Evolutionary conservation across 2,797 vertebrate species (phyloP).

Genomic region (Pogoniulus pusillus): DNA sequence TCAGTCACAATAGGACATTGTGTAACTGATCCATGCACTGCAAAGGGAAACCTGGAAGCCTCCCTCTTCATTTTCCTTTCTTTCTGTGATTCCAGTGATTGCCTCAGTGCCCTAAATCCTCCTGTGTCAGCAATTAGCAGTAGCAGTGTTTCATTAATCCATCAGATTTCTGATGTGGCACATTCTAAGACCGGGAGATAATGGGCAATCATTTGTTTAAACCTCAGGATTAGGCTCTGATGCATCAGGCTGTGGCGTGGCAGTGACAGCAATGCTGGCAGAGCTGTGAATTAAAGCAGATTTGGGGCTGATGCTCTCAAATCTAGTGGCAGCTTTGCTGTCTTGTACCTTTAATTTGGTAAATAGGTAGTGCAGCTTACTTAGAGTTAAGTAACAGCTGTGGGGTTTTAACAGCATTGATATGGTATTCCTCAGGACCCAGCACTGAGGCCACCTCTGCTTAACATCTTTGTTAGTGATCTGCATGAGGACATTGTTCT

Average conservation of each 20-base stretch:
- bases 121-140: constrained; percentile 86
- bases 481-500: too few relatives aligned
- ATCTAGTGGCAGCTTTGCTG: background rate
- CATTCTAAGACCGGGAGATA: constrained; percentile 75
- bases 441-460: too few relatives aligned
- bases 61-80: background rate
- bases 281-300: constrained; percentile 20
- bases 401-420: background rate
- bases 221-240: constrained; percentile 71
- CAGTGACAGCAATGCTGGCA: constrained; percentile 40
- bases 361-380: background rate
- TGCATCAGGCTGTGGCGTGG: constrained; percentile 25
- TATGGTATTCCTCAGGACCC: background rate
- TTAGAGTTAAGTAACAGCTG: background rate
- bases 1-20: constrained; percentile 35
- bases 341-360: background rate
- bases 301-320: background rate
- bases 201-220: constrained; percentile 77
- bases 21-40: constrained; percentile 68
- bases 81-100: constrained; percentile 61
- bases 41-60: constrained; percentile 60
- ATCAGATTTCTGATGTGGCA: constrained; percentile 73
- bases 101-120: constrained; percentile 74
- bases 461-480: too few relatives aligned
- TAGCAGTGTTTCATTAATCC: constrained; percentile 86